These are phyloP conservation scores for Clarias batrachus DNA, from an alignment of 2,113 vertebrate genomes.

Conservation along the genomic window DNA sequence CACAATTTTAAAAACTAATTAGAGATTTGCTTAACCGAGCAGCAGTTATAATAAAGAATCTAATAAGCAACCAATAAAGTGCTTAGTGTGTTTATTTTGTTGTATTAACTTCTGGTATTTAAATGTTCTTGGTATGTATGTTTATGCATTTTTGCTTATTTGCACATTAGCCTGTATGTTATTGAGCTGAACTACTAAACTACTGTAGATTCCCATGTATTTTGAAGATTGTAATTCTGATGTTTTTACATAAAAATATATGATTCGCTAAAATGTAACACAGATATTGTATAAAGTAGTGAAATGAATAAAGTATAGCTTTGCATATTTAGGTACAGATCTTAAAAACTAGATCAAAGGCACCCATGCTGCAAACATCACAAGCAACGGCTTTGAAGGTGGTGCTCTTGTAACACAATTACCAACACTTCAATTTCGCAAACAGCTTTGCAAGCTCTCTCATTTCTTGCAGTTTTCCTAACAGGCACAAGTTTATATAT, in stretches of 20 bases:
- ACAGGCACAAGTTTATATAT: constrained; percentile 19
- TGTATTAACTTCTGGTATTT: neutral
- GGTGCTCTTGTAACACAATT: constrained; percentile 24
- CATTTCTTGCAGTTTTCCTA: constrained; percentile 29
- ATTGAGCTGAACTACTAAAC: neutral
- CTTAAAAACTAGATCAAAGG: constrained; percentile 21
- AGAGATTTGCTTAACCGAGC: no score
- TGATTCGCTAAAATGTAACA: neutral
- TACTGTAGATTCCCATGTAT: neutral
- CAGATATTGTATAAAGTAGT: neutral
- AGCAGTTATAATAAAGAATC: no score
- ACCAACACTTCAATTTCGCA: constrained; percentile 8
- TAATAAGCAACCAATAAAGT: neutral
- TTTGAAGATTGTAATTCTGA: neutral
- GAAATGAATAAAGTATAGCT: neutral
- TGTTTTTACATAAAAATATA: neutral
- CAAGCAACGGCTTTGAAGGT: constrained; percentile 22
- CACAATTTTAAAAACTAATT: no score
- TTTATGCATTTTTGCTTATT: neutral
- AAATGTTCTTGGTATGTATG: neutral
- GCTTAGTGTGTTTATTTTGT: neutral
- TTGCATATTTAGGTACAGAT: neutral
- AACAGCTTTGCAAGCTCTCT: constrained; percentile 31
- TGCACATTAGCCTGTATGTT: neutral
- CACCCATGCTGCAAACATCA: constrained; percentile 1